Evolutionary conservation across 2,797 vertebrate species (phyloP), one percentile per base, ranked within the genome.

Genomic region (Apodemus agrarius): DNA sequence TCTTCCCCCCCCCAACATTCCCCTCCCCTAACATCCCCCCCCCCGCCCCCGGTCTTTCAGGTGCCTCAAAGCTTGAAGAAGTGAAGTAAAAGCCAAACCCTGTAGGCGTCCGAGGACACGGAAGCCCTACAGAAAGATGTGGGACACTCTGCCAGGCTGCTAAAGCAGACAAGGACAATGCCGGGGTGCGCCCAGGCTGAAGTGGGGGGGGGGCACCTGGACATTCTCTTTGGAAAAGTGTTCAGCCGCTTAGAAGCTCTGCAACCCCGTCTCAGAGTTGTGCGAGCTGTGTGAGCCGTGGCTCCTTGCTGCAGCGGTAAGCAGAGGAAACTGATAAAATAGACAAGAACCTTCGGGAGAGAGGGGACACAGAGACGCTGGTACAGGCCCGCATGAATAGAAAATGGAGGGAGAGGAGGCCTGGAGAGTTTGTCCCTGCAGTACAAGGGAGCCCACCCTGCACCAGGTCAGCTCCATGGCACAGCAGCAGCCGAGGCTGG

Each of bases 391-490:
- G 99, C 81, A 99, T 99, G 0, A 99, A 99, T 92, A 99, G 99
- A 99, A 98, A 99, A 99, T 96, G 99, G 98, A 97, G 99, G 99
- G 49, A 99, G 99, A 96, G 99, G 99, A 91, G 98, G 98, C 16
- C 87, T 99, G 97, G 99, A 99, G 97, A 99, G 98, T 95, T 98
- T 99, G 98, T 99, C 99, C 94, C 98, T 99, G 61, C 99, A 99
- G 98, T 99, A 99, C 95, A 98, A 99, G 8, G 8, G 99, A 99
- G 89, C 99, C 99, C 10, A 98, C 99, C 26, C 99, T 99, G 26
- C 99, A 99, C 98, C 99, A 99, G 98, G 99, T 99, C 96, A 94
- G 98, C 96, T 97, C 98, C 90, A 98, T 99, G 72, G 3, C 99
- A 81, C 98, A 99, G 46, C 46, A 49, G 95, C 98, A 98, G 75